phyloP scores from a whole-genome alignment of 2,113 vertebrate species.

The Thryonomys swinderianus region DNA sequence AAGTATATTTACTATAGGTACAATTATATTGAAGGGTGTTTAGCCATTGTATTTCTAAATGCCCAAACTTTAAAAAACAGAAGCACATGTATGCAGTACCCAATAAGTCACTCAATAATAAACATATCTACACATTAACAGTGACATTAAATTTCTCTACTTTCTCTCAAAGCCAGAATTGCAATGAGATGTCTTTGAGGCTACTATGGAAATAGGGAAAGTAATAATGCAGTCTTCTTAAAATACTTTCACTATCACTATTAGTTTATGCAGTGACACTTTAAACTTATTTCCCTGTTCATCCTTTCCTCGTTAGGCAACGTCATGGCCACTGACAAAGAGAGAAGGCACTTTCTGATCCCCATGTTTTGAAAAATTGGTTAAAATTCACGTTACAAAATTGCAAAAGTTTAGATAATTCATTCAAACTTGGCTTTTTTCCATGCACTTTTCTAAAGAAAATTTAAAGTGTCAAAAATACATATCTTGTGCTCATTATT shows the following conservation, averaged over 20 bases:
- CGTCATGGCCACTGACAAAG: conserved; percentile 57
- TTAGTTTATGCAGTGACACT: conserved; percentile 64
- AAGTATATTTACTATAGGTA: conserved; percentile 78
- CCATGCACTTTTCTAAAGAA: conserved; percentile 87
- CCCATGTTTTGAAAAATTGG: conserved; percentile 73
- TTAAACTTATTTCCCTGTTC: conserved; percentile 64
- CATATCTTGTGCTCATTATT: conserved; percentile 92
- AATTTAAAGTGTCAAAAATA: conserved; percentile 93
- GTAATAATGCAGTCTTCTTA: conserved; percentile 73
- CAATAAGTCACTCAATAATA: conserved; percentile 81
- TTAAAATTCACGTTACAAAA: conserved; percentile 84
- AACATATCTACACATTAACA: conserved; percentile 82
- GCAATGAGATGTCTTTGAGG: conserved; percentile 81
- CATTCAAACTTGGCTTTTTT: conserved; percentile 86
- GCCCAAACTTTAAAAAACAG: conserved; percentile 69
- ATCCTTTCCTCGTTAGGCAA: conserved; percentile 57
- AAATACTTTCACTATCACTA: conserved; percentile 73
- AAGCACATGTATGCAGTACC: background rate
- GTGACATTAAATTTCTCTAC: conserved; percentile 81
- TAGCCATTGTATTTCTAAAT: conserved; percentile 73
- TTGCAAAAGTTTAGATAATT: conserved; percentile 85
- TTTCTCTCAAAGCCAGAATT: conserved; percentile 71
- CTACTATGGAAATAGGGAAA: conserved; percentile 83
- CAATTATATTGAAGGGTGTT: conserved; percentile 71
- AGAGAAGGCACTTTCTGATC: conserved; percentile 67